A percentile compares a stretch with the other conserved stretches of the same genome.
These are phyloP conservation scores for Thunnus maccoyii DNA, from an alignment of 2,113 vertebrate species.

Conservation along the genomic window DNA sequence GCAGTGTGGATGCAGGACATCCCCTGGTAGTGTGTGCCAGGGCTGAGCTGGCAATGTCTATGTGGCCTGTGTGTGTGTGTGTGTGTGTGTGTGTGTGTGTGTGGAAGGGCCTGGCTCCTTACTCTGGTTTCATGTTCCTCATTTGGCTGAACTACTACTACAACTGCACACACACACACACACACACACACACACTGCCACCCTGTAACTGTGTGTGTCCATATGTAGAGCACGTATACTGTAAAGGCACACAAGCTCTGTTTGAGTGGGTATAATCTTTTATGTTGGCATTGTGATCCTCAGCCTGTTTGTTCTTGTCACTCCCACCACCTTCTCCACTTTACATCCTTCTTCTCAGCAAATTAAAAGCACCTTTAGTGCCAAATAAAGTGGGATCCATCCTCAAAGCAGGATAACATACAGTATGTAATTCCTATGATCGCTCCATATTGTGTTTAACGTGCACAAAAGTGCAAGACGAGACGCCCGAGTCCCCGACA, in stretches of 20 bases:
- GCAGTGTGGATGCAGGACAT: constrained; percentile 87
- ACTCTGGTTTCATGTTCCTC: constrained; percentile 89
- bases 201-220: constrained; percentile 28
- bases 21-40: constrained; percentile 84
- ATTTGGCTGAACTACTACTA: constrained; percentile 89
- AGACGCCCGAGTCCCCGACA: not conserved
- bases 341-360: constrained; percentile 2
- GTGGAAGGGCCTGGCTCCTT: constrained; percentile 84
- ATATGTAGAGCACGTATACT: constrained; percentile 15
- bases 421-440: constrained; percentile 19
- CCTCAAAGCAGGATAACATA: constrained; percentile 21
- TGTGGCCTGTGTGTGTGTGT: constrained; percentile 51
- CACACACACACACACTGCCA: constrained; percentile 28
- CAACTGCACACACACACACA: constrained; percentile 73
- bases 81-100: constrained; percentile 58
- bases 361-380: constrained; percentile 19
- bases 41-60: constrained; percentile 84
- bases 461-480: not conserved
- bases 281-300: constrained; percentile 49
- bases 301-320: constrained; percentile 45
- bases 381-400: constrained; percentile 21
- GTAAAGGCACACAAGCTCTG: constrained; percentile 1
- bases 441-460: not conserved
- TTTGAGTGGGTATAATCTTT: constrained; percentile 53
- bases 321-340: constrained; percentile 39